Percentiles rank a stretch among this genome's conserved stretches.
phyloP scores from a whole-genome alignment of 1,140 invertebrate species.

The Caerostris darwini region DNA sequence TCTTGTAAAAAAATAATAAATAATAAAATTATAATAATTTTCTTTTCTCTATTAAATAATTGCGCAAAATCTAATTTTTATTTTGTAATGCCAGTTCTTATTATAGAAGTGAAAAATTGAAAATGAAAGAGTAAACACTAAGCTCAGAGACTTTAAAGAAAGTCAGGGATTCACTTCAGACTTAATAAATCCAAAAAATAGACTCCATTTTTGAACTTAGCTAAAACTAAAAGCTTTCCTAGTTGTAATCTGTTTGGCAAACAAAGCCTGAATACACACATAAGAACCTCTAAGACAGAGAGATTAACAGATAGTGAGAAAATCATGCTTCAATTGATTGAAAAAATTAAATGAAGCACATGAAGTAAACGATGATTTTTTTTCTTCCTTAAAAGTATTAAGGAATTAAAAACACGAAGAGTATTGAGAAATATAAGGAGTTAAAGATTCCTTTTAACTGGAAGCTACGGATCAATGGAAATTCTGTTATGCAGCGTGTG shows the following conservation, averaged over 20 bases:
- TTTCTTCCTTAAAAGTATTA: not conserved
- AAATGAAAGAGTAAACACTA: no score
- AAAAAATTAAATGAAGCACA: not conserved
- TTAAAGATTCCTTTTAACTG: constrained; percentile 1
- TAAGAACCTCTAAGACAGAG: not conserved
- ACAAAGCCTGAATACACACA: constrained; percentile 54
- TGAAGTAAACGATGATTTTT: not conserved
- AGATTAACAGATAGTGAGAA: not conserved
- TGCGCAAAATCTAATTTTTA: no score
- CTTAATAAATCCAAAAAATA: not conserved
- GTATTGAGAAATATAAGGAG: not conserved
- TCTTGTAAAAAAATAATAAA: no score
- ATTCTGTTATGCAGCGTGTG: not conserved
- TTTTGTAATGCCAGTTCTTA: no score
- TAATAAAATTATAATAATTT: no score
- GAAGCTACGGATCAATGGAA: not conserved
- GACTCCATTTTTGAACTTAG: not conserved
- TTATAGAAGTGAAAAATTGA: no score
- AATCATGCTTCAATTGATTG: not conserved
- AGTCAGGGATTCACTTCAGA: no score
- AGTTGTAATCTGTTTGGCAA: constrained; percentile 39
- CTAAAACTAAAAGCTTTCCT: constrained; percentile 13
- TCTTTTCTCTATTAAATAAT: no score
- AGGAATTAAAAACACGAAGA: not conserved
- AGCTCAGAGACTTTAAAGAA: no score